Base-by-base conservation (phyloP, 1,140 invertebrate species). In the Oedothorax gibbosus region DNA sequence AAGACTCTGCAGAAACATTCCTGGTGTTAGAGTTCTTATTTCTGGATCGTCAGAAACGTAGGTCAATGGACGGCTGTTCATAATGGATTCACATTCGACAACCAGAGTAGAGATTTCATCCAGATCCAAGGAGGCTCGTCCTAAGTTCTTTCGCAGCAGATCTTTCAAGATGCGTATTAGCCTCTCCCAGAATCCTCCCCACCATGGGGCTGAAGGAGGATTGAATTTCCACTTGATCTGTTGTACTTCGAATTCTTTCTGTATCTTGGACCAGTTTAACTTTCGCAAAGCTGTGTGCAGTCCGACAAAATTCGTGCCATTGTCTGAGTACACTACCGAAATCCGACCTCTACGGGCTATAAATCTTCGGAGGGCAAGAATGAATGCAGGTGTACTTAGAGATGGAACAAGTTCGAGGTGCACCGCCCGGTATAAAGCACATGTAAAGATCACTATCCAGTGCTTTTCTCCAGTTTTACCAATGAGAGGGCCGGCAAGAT, bases 231-330 rank as follows among this genome's bases (percentile, higher is more conserved):
- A 57, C 20, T 35, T 11, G 51, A 75, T 75, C 15, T 35, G 11
- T 35, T 56, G 12, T 11, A 78, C 35, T 76, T 14, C 20, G 15
- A 51, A 21, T n/a, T 14, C 49, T 20, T 21, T 49, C 49, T 76
- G 15, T 15, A 78, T 78, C 21, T 18, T 21, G 14, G 51, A n/a
- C 76, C 76, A 78, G 35, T 78, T 50, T 9, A 78, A 78, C 11
- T n/a, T 10, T 50, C 65, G 66, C 57, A 78, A n/a, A 78, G 51
- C 35, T 15, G 11, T 35, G 12, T 14, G 71, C 0, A 87, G 85
- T 12, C 89, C 89, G 8, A 87, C 66, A 82, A 91, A 91, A 86
- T 91, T 90, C 3, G 89, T 90, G 18, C 89, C 89, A 81, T 88
- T 88, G 72, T 91, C 91, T 18, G 86, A 89, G 65, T 88, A 88